Evolutionary conservation across 2,797 vertebrate genomes (phyloP).

Genomic region (Cottoperca gobio): DNA sequence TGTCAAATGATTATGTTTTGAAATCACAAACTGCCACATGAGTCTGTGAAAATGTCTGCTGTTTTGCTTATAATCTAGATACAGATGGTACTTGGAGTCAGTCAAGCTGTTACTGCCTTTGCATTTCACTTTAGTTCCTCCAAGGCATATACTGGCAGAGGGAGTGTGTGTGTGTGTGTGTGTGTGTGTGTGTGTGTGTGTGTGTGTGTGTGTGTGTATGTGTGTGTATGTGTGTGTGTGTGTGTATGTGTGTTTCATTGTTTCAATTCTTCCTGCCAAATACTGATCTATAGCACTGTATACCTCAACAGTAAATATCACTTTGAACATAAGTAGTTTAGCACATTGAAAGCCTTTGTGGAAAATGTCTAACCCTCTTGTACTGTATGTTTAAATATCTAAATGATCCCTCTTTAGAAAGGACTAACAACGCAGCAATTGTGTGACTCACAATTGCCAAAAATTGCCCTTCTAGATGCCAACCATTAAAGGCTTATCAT

Average conservation of each 20-base stretch:
- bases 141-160: conserved; percentile 19
- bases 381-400: neutral
- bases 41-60: conserved; percentile 22
- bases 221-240: neutral
- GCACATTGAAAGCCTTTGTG: neutral
- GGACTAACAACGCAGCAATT: neutral
- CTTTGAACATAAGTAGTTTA: neutral
- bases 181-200: neutral
- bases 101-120: conserved; percentile 35
- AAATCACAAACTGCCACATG: conserved; percentile 10
- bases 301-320: neutral
- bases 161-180: neutral
- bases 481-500: neutral
- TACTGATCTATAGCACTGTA: neutral
- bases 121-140: conserved; percentile 29
- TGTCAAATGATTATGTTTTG: conserved; percentile 16
- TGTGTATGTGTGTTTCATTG: neutral
- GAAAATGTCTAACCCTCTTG: neutral
- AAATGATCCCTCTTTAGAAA: neutral
- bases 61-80: conserved; percentile 36
- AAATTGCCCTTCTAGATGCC: neutral
- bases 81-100: conserved; percentile 47
- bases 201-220: neutral
- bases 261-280: neutral
- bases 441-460: neutral